A percentile compares a stretch with the other conserved stretches of the same genome.
Conservation (phyloP, 2,888 invertebrate genomes). For the Mermis nigrescens region DNA sequence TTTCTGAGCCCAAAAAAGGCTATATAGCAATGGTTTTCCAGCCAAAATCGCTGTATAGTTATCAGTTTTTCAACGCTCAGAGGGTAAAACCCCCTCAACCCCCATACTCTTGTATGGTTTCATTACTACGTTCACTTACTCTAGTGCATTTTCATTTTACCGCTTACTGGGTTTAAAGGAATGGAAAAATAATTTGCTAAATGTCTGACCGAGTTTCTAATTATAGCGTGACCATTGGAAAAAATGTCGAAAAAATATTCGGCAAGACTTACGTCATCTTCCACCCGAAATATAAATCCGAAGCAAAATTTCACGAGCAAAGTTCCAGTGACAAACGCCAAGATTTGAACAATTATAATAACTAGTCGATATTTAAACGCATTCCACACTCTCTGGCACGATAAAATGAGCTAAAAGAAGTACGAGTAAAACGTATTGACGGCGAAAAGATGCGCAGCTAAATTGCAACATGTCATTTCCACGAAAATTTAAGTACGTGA, state of each 20-base stretch:
- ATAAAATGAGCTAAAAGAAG: conserved; percentile 16
- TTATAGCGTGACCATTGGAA: neutral
- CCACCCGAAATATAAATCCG: conserved; percentile 28
- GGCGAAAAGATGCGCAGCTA: neutral
- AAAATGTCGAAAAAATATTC: neutral
- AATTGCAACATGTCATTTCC: neutral
- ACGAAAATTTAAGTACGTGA: too few relatives aligned
- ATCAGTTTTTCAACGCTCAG: too few relatives aligned
- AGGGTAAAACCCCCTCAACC: too few relatives aligned
- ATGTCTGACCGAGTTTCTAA: too few relatives aligned
- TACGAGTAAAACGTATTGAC: neutral
- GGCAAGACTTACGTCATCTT: conserved; percentile 35
- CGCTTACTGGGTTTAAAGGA: too few relatives aligned
- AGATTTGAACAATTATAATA: conserved; percentile 25
- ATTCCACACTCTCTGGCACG: conserved; percentile 12
- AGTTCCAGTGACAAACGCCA: conserved; percentile 28
- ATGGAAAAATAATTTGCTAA: too few relatives aligned
- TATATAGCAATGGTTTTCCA: too few relatives aligned
- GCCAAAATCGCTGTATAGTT: too few relatives aligned
- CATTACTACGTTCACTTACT: too few relatives aligned
- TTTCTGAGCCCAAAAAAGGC: too few relatives aligned
- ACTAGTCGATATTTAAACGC: neutral
- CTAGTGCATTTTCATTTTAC: too few relatives aligned
- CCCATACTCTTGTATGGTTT: too few relatives aligned
- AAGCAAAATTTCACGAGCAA: conserved; percentile 33